Percentiles rank a stretch among this genome's conserved stretches.
Evolutionary conservation across 2,797 vertebrate genomes (phyloP).

Genomic region (Eulemur mongoz): DNA sequence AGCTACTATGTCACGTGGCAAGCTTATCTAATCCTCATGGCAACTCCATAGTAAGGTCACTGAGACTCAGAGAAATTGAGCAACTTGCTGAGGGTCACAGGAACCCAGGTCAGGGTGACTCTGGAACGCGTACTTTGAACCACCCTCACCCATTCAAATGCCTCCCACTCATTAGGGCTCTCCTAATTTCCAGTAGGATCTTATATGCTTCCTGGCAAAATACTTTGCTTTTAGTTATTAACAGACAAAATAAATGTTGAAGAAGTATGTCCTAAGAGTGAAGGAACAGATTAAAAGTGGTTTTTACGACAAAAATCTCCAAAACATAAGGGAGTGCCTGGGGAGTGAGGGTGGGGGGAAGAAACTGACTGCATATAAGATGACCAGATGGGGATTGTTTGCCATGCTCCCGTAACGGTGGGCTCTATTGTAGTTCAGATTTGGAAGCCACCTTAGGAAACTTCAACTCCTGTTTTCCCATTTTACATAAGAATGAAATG

Average conservation of each 20-base stretch:
- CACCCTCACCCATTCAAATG: neutral
- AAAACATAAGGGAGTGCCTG: neutral
- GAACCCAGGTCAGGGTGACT: slow-evolving; percentile 21
- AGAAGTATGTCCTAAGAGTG: neutral
- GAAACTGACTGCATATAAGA: neutral
- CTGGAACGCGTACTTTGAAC: neutral
- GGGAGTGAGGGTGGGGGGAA: too few relatives aligned
- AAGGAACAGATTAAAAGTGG: neutral
- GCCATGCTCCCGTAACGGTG: neutral
- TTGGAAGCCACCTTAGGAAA: neutral
- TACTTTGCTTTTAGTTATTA: neutral
- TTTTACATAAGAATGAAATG: neutral
- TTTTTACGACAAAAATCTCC: neutral
- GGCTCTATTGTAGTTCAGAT: neutral
- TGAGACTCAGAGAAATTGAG: slow-evolving; percentile 29
- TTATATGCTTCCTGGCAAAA: neutral
- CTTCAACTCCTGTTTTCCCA: neutral
- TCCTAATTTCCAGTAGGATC: neutral
- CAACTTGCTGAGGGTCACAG: neutral
- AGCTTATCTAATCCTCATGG: neutral
- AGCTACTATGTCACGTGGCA: neutral
- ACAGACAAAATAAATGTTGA: neutral
- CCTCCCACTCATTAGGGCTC: neutral
- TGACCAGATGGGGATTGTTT: neutral
- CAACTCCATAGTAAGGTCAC: neutral